Conservation (phyloP, 2,797 vertebrate genomes). For the Hydrocynus forskahlii region DNA sequence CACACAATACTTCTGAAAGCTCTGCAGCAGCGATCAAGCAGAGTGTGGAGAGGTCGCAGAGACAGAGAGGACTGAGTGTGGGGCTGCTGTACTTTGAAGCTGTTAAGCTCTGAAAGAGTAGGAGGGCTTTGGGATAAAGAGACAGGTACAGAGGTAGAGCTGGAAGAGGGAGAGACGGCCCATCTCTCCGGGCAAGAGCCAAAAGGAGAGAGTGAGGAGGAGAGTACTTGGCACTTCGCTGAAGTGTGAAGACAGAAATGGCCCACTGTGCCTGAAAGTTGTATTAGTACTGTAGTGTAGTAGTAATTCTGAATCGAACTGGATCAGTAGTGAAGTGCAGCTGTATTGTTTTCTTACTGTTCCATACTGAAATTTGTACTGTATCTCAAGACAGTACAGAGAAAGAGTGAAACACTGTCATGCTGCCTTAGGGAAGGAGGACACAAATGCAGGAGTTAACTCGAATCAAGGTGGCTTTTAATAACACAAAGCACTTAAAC, state of each 20-base stretch:
- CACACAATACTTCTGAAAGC: neutral
- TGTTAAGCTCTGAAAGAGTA: neutral
- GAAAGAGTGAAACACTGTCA: no score
- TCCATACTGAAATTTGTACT: no score
- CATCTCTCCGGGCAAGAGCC: neutral
- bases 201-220: neutral
- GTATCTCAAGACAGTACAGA: no score
- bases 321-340: no score
- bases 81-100: neutral
- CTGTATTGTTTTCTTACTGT: no score
- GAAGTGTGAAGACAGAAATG: neutral
- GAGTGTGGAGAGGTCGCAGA: neutral
- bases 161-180: neutral
- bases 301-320: no score
- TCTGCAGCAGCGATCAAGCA: neutral
- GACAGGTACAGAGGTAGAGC: neutral
- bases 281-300: no score
- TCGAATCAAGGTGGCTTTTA: no score
- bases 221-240: neutral
- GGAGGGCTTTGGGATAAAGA: neutral
- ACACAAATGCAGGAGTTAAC: no score
- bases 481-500: no score
- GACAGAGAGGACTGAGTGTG: neutral
- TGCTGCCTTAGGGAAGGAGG: no score
- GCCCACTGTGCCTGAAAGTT: no score